Evolutionary conservation across 2,888 invertebrate genomes (phyloP).

Genomic region (Adelognathus sp.): DNA sequence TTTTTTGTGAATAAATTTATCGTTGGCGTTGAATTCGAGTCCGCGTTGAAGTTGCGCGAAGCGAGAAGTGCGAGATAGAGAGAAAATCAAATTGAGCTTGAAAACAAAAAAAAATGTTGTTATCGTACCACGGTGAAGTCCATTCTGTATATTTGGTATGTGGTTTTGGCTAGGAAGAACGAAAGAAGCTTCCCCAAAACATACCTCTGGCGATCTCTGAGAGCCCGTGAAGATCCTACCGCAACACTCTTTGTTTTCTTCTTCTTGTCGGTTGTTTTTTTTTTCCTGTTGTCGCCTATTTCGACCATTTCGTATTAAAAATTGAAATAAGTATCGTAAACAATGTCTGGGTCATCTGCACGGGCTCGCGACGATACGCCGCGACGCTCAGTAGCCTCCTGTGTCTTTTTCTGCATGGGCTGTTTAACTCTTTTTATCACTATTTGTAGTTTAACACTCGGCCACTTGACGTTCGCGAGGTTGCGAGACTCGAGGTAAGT

Average conservation of each 20-base stretch:
- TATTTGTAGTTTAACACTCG: conserved; percentile 77
- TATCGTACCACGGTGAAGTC: conserved; percentile 51
- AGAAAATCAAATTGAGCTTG: not conserved
- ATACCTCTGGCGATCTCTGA: conserved; percentile 76
- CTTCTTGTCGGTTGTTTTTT: not conserved
- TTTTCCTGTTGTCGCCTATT: not conserved
- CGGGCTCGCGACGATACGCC: conserved; percentile 67
- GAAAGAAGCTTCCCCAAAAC: conserved; percentile 80
- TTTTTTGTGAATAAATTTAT: not conserved
- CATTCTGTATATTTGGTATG: conserved; percentile 65
- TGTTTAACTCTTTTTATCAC: conserved; percentile 74
- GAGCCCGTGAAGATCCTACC: conserved; percentile 67
- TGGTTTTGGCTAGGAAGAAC: conserved; percentile 79
- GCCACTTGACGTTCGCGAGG: conserved; percentile 73
- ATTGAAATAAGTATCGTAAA: not conserved
- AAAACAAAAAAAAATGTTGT: not conserved
- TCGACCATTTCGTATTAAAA: not conserved
- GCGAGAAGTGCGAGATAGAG: not conserved
- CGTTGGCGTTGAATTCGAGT: not conserved
- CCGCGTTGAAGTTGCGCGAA: not conserved
- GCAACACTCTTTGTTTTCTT: not conserved
- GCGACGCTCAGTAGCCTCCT: conserved; percentile 72
- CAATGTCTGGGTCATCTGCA: conserved; percentile 61
- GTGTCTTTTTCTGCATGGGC: conserved; percentile 75
- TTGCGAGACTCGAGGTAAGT: conserved; percentile 78